phyloP scores from a whole-genome alignment of 1,140 invertebrate species.

The Diorhabda sublineata region DNA sequence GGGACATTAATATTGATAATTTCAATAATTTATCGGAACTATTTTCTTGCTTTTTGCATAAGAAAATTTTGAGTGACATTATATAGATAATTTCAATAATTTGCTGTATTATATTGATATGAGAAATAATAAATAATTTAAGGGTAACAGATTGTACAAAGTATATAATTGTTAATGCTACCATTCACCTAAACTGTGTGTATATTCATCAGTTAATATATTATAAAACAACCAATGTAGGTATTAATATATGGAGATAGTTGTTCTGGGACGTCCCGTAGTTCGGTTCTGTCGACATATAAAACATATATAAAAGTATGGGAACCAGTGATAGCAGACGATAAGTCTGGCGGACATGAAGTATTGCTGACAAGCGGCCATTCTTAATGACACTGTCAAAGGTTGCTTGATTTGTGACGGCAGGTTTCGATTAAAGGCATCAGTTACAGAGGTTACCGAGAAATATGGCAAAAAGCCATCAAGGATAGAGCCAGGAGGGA shows the following conservation, averaged over 20 bases:
- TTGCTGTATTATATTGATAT: background rate
- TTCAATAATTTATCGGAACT: no score
- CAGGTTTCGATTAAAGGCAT: slow-evolving; percentile 48
- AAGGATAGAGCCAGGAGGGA: background rate
- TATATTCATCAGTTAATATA: background rate
- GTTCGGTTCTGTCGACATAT: slow-evolving; percentile 9
- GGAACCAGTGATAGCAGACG: slow-evolving; percentile 32
- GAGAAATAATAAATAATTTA: background rate
- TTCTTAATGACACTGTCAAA: slow-evolving; percentile 47
- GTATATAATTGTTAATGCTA: background rate
- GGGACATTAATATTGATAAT: no score
- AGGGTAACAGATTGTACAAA: background rate
- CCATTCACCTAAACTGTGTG: background rate
- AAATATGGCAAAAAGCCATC: slow-evolving; percentile 37
- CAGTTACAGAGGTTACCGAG: slow-evolving; percentile 42
- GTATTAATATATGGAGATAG: background rate
- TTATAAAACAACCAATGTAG: background rate
- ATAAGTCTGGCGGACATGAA: slow-evolving; percentile 41
- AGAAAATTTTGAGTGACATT: no score
- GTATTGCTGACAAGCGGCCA: slow-evolving; percentile 43
- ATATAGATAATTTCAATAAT: no score
- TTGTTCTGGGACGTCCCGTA: background rate
- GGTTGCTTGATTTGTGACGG: slow-evolving; percentile 47
- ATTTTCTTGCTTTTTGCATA: no score
- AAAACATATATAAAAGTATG: slow-evolving; percentile 15